Percentiles rank a stretch among this genome's conserved stretches.
Evolutionary conservation across 2,888 invertebrate genomes (phyloP).

Genomic region (Ormia ochracea): DNA sequence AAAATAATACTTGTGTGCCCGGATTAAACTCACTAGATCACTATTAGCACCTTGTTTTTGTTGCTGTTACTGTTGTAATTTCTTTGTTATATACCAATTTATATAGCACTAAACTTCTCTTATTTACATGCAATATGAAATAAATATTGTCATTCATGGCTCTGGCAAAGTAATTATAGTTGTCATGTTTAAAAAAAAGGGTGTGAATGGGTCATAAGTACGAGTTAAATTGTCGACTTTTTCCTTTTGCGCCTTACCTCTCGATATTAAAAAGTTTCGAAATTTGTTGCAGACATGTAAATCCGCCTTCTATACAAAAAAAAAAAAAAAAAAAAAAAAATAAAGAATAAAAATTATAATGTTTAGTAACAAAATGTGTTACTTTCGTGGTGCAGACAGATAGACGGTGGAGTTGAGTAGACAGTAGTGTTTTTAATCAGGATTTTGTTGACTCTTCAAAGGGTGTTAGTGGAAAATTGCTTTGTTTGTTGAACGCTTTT

Average conservation of each 20-base stretch:
- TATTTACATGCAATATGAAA: background rate
- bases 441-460: background rate
- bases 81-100: background rate
- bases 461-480: background rate
- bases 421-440: background rate
- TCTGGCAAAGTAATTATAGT: slow-evolving; percentile 7
- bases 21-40: slow-evolving; percentile 39
- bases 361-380: slow-evolving; percentile 29
- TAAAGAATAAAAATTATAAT: background rate
- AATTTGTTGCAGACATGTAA: background rate
- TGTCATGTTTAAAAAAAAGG: slow-evolving; percentile 43
- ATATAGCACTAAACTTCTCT: background rate
- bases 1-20: slow-evolving; percentile 5
- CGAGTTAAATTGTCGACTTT: background rate
- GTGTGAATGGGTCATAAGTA: slow-evolving; percentile 64
- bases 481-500: background rate
- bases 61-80: background rate
- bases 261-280: background rate
- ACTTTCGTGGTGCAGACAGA: slow-evolving; percentile 27
- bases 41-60: background rate
- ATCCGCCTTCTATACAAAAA: too few relatives aligned
- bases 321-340: too few relatives aligned
- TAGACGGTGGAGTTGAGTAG: background rate
- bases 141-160: slow-evolving; percentile 10
- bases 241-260: background rate